A percentile compares a stretch with the other conserved stretches of the same genome.
Evolutionary conservation across 1,140 invertebrate genomes (phyloP).

Genomic region (Ectropis grisescens): DNA sequence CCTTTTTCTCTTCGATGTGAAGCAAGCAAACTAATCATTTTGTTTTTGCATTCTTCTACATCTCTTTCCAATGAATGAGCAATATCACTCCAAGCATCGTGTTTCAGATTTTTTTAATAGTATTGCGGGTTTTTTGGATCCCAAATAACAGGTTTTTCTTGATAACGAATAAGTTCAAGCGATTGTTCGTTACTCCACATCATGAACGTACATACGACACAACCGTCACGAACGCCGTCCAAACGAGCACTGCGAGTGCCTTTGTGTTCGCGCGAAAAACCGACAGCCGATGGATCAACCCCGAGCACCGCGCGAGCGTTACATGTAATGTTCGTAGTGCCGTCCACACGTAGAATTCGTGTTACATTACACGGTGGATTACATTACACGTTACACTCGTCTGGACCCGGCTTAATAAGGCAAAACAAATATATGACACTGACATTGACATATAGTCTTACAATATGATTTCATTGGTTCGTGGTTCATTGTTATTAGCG

Average conservation of each 20-base stretch:
- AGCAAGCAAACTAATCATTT: too few relatives aligned
- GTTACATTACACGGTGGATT: too few relatives aligned
- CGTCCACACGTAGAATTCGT: too few relatives aligned
- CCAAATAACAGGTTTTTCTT: conserved; percentile 9
- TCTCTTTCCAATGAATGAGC: conserved; percentile 5
- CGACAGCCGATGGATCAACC: conserved; percentile 21
- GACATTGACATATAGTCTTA: too few relatives aligned
- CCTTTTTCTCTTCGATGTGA: too few relatives aligned
- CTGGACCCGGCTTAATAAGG: too few relatives aligned
- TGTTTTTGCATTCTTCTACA: too few relatives aligned
- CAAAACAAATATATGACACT: background rate
- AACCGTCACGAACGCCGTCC: conserved; percentile 11
- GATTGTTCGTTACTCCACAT: conserved; percentile 13
- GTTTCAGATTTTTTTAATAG: conserved; percentile 1
- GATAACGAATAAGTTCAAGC: conserved; percentile 9
- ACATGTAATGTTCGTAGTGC: conserved; percentile 18
- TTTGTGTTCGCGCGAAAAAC: too few relatives aligned
- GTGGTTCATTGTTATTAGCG: too few relatives aligned
- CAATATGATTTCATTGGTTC: too few relatives aligned
- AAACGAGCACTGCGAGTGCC: conserved; percentile 14
- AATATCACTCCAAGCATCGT: conserved; percentile 5
- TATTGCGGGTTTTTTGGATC: conserved; percentile 4
- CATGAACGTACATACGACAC: conserved; percentile 13
- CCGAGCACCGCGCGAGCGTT: conserved; percentile 19
- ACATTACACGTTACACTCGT: too few relatives aligned